These are phyloP conservation scores for Diogma glabrata DNA, from an alignment of 2,888 invertebrate genomes.

Conservation along the genomic window DNA sequence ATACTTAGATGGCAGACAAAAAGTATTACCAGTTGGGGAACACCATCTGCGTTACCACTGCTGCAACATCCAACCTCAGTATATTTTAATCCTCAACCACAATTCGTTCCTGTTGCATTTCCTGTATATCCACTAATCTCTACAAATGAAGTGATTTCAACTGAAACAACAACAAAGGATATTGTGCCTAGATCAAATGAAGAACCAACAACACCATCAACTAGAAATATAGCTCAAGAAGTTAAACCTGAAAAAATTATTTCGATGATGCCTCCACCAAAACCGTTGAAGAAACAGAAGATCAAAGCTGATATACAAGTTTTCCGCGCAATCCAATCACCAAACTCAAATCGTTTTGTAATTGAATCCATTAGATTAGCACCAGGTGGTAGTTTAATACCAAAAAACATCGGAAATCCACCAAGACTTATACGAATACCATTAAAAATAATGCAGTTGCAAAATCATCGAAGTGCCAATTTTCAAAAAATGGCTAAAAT, in stretches of 20 bases:
- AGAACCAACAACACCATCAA: slow-evolving; percentile 24
- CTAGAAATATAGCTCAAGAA: slow-evolving; percentile 10
- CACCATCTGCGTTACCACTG: slow-evolving; percentile 10
- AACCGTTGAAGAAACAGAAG: neutral
- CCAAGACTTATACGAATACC: neutral
- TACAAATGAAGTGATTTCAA: slow-evolving; percentile 4
- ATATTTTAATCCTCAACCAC: neutral
- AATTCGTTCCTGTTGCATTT: neutral
- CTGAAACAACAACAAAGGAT: slow-evolving; percentile 7
- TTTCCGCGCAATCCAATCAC: slow-evolving; percentile 27
- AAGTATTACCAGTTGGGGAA: slow-evolving; percentile 29
- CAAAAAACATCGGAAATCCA: neutral
- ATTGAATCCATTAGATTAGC: slow-evolving; percentile 23
- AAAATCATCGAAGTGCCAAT: neutral
- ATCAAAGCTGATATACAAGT: slow-evolving; percentile 24
- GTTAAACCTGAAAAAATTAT: slow-evolving; percentile 2
- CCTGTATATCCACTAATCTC: neutral
- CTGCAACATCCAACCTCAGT: neutral
- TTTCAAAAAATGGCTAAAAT: neutral
- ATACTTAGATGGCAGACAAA: slow-evolving; percentile 27
- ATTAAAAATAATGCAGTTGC: neutral
- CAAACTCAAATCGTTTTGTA: slow-evolving; percentile 28
- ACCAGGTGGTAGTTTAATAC: neutral
- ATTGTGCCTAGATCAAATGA: slow-evolving; percentile 15
- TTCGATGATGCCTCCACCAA: slow-evolving; percentile 3